Evolutionary conservation across 53 echinoderm and acorn worm species (phyloP).

Genomic region (Holothuria leucospilota): DNA sequence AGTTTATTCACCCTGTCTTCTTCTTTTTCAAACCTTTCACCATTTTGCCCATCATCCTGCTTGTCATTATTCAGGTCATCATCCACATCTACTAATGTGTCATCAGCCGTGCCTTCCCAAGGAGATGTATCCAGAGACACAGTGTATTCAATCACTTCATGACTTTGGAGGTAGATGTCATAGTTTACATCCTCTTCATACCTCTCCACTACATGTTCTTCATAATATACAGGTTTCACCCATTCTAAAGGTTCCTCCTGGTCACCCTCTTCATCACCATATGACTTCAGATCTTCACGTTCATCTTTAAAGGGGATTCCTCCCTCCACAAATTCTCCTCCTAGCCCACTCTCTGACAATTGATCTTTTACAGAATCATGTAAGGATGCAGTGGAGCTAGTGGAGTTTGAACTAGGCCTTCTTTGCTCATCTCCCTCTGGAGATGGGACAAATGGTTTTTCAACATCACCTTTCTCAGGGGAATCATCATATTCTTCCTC

Average conservation of each 20-base stretch:
- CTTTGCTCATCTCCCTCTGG: neutral
- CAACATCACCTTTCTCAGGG: neutral
- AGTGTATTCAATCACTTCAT: conserved; percentile 30
- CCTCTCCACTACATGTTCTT: conserved; percentile 27
- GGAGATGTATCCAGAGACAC: conserved; percentile 34
- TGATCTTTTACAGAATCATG: neutral
- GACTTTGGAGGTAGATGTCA: conserved; percentile 37
- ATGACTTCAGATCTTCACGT: neutral
- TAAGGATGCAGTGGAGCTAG: conserved; percentile 5
- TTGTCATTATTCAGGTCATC: neutral
- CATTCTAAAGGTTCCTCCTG: conserved; percentile 56
- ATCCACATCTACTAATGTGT: neutral
- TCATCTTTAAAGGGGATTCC: neutral
- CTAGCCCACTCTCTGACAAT: too few species aligned
- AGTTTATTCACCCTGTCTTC: neutral
- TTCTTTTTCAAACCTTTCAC: neutral
- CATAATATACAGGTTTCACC: conserved; percentile 46
- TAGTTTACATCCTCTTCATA: conserved; percentile 38
- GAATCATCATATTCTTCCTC: conserved; percentile 4
- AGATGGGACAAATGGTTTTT: neutral
- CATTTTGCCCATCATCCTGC: neutral
- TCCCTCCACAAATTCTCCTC: too few species aligned
- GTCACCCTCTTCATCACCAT: conserved; percentile 4
- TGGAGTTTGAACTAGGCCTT: neutral
- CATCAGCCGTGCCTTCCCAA: conserved; percentile 8